phyloP scores from a whole-genome alignment of 2,888 invertebrate genomes.

The Lagria hirta region DNA sequence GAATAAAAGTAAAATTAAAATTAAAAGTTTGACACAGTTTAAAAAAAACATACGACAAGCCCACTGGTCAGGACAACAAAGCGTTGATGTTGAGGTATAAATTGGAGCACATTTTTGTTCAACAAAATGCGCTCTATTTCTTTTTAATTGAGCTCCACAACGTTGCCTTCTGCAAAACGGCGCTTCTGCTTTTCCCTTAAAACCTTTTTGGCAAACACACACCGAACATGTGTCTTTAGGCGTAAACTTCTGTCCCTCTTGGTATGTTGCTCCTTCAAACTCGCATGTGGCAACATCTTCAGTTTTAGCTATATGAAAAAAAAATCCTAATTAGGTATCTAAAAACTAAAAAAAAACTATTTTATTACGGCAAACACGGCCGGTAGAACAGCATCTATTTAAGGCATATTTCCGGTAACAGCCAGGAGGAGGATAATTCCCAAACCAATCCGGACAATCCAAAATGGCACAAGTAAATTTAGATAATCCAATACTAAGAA shows the following conservation, averaged over 20 bases:
- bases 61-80: conserved; percentile 2
- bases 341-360: conserved; percentile 4
- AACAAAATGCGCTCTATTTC: too few relatives aligned
- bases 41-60: not conserved
- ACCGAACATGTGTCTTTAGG: conserved; percentile 26
- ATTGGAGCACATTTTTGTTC: conserved; percentile 12
- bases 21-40: not conserved
- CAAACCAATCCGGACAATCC: conserved; percentile 20
- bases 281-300: not conserved
- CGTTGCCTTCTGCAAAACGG: conserved; percentile 28
- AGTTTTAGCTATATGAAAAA: conserved; percentile 25
- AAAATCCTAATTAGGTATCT: too few relatives aligned
- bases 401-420: conserved; percentile 8
- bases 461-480: too few relatives aligned
- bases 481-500: too few relatives aligned
- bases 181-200: conserved; percentile 30
- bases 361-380: conserved; percentile 14
- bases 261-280: conserved; percentile 25
- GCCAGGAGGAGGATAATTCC: not conserved
- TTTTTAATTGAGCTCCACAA: conserved; percentile 31
- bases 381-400: conserved; percentile 13
- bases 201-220: conserved; percentile 33
- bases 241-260: conserved; percentile 31
- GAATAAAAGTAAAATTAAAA: not conserved
- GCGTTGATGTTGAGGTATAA: not conserved